Base-by-base conservation (phyloP, 2,888 invertebrate genomes). In the Microchrysa polita region DNA sequence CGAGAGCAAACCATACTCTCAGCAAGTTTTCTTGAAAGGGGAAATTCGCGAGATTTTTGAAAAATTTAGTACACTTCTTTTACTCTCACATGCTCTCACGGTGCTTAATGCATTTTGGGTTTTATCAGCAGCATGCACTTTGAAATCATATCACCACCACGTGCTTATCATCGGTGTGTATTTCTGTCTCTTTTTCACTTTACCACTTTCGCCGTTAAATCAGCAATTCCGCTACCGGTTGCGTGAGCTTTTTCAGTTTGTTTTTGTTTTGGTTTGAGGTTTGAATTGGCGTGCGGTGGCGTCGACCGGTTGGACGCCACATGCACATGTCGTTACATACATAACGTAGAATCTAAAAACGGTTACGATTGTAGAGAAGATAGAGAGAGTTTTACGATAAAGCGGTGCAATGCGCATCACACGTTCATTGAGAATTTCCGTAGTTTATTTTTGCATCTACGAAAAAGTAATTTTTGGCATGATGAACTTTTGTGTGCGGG, bases 121-220 rank as follows among this genome's bases (percentile, higher is more conserved):
- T 63, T 34, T 42, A 20, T 40, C 23, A n/a, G n/a, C n/a, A n/a
- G n/a, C 7, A 23, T 59, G 23, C 5, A 22, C 9, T 55, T 4
- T 9, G 52, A 5, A 16, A 4, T 27, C 61, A 34, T 22, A 14
- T 10, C 22, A 48, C n/a, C n/a, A 12, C 60, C 74, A 74, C 74
- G 69, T 74, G 74, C 63, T 74, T 44, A n/a, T n/a, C n/a, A n/a
- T n/a, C n/a, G n/a, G n/a, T n/a, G n/a, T n/a, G n/a, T 73, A 57
- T 48, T 16, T 44, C 48, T 65, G 5, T 65, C 61, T 61, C 61
- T 34, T 1, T 61, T 53, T 27, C 16, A 7, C 27, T 27, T 71
- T 72, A 59, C 71, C 71, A 74, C 74, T 74, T 74, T 74, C 71
- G 71, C 74, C 74, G 72, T 72, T 67, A 67, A 74, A 60, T 67